Evolutionary conservation across 2,797 vertebrate species (phyloP).

Genomic region (Enteromius viviparus): DNA sequence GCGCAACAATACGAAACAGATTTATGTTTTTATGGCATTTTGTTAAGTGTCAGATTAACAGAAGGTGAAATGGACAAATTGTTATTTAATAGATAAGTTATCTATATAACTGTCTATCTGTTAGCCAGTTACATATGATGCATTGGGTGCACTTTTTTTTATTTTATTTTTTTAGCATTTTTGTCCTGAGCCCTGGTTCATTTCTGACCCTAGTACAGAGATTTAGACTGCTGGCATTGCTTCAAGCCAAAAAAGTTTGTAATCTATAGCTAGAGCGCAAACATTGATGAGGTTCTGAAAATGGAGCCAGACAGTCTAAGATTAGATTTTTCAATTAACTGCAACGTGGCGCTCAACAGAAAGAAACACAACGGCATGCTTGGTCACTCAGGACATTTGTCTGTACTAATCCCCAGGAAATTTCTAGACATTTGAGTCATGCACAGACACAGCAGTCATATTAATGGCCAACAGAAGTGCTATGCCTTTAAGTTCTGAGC

Average conservation of each 20-base stretch:
- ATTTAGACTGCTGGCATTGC: background rate
- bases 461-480: conserved; percentile 28
- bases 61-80: background rate
- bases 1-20: background rate
- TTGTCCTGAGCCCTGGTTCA: background rate
- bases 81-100: too few species aligned
- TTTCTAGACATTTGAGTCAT: conserved; percentile 41
- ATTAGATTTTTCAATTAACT: conserved; percentile 23
- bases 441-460: conserved; percentile 29
- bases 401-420: conserved; percentile 37
- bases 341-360: background rate
- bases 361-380: conserved; percentile 8
- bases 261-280: background rate
- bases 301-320: conserved; percentile 13
- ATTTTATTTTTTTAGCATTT: background rate
- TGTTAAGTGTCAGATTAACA: background rate
- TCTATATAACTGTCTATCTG: background rate
- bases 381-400: conserved; percentile 26
- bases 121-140: background rate
- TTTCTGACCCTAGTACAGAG: background rate
- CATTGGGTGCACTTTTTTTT: background rate
- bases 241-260: background rate
- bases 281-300: conserved; percentile 10
- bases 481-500: conserved; percentile 22
- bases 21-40: background rate